Evolutionary conservation across 2,888 invertebrate genomes (phyloP).

Genomic region (Ecliptopera silaceata): DNA sequence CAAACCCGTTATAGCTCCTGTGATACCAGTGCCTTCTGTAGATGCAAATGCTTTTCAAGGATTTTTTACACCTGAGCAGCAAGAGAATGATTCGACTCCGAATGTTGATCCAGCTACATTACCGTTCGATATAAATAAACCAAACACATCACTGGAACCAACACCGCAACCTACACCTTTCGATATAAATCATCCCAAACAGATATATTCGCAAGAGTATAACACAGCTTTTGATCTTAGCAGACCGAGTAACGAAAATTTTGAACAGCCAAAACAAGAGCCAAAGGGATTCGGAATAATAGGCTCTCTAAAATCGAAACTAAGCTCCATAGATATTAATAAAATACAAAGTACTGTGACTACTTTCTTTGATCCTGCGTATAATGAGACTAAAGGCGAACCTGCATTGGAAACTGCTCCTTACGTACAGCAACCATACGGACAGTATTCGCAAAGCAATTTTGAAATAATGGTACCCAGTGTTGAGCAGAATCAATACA

Average conservation of each 20-base stretch:
- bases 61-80: conserved; percentile 56
- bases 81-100: conserved; percentile 16
- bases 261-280: conserved; percentile 55
- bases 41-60: conserved; percentile 51
- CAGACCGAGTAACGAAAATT: conserved; percentile 55
- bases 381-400: conserved; percentile 54
- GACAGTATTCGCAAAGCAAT: conserved; percentile 41
- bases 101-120: conserved; percentile 24
- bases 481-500: conserved; percentile 34
- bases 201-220: conserved; percentile 39
- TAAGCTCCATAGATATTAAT: conserved; percentile 72
- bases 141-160: conserved; percentile 39
- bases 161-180: conserved; percentile 41
- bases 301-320: conserved; percentile 75
- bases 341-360: conserved; percentile 76
- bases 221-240: conserved; percentile 70
- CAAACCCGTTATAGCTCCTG: conserved; percentile 59
- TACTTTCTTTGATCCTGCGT: conserved; percentile 75
- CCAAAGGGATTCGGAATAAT: conserved; percentile 68
- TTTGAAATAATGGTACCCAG: conserved; percentile 60
- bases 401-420: conserved; percentile 37
- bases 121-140: conserved; percentile 39
- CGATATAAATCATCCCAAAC: conserved; percentile 36
- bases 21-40: conserved; percentile 32
- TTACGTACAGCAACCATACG: conserved; percentile 37